Percentiles rank a stretch among this genome's conserved stretches.
phyloP scores from a whole-genome alignment of 2,113 vertebrate genomes.

The Eulacestoma nigropectus region DNA sequence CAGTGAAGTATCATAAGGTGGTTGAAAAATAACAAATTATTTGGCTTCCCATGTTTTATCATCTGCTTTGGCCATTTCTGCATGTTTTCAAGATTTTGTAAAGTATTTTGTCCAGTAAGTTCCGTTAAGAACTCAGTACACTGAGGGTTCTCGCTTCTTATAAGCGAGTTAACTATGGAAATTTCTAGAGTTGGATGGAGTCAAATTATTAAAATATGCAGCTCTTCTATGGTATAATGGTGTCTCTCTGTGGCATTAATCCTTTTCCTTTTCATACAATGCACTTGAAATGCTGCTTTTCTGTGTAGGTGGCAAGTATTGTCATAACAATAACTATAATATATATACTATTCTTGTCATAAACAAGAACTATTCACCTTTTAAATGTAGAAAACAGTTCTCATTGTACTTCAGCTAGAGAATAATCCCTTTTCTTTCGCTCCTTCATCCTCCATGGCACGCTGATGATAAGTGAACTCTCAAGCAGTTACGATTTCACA shows the following conservation, averaged over 20 bases:
- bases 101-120: not conserved
- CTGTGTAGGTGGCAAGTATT: conserved; percentile 55
- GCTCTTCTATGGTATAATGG: conserved; percentile 20
- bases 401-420: conserved; percentile 53
- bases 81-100: not conserved
- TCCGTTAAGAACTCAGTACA: not conserved
- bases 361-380: conserved; percentile 60
- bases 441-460: conserved; percentile 24
- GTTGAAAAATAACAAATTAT: not conserved
- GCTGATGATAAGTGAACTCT: conserved; percentile 51
- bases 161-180: conserved; percentile 17
- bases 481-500: conserved; percentile 46
- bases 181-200: not conserved
- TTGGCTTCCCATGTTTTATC: not conserved
- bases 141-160: not conserved
- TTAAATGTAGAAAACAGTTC: conserved; percentile 55
- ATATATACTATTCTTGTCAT: too few relatives aligned
- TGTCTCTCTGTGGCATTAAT: conserved; percentile 47
- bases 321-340: too few relatives aligned
- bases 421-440: conserved; percentile 58
- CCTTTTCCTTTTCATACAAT: conserved; percentile 55
- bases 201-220: conserved; percentile 55
- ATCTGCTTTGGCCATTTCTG: not conserved
- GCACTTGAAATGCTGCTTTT: conserved; percentile 49
- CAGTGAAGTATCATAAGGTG: not conserved